Base-by-base conservation (phyloP, 2,797 vertebrate species). In the Poecilia velifera region DNA sequence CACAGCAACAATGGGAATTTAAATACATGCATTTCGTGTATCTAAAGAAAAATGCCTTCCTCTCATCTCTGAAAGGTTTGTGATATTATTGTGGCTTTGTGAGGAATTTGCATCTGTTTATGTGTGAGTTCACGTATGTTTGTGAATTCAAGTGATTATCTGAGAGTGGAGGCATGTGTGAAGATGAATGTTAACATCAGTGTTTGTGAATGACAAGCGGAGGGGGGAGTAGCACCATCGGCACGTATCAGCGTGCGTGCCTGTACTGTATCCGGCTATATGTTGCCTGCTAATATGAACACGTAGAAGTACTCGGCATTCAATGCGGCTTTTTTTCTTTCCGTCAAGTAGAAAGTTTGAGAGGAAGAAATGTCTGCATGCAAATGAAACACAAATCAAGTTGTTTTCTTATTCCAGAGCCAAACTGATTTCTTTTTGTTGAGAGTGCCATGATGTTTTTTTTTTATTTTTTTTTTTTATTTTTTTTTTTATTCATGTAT, bases 291-390 rank as follows among this genome's bases (percentile, higher is more conserved):
- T 90, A 84, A 90, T 85, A 83, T 80, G 88, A 93, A 95, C 91
- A 91, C 83, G 85, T 73, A 51, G 78, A 83, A 89, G 89, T 90
- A 89, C 90, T 94, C 91, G 87, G 89, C 93, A 95, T 95, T 94
- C 94, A 59, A 36, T 20, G 34, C 83, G 57, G 88, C 84, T 80
- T 13, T 16, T 88, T 82, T 80, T 88, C 79, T 85, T 89, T 93
- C 93, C 90, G 92, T 94, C 93, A 94, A 94, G 91, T 91, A 83
- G 91, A 94, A 95, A 95, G 92, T 94, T 94, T 92, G 87, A 93
- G 83, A 86, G 86, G 86, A 88, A 90, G 84, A 74, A 74, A 74
- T 5, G 86, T 85, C 91, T 90, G 91, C 87, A 94, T 95, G 91
- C 89, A 91, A 93, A 95, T 94, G 85, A 92, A 53, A 55, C 85